These are phyloP conservation scores for Porites divaricata DNA, from an alignment of 92 coral and sea anemone species.

Conservation along the genomic window DNA sequence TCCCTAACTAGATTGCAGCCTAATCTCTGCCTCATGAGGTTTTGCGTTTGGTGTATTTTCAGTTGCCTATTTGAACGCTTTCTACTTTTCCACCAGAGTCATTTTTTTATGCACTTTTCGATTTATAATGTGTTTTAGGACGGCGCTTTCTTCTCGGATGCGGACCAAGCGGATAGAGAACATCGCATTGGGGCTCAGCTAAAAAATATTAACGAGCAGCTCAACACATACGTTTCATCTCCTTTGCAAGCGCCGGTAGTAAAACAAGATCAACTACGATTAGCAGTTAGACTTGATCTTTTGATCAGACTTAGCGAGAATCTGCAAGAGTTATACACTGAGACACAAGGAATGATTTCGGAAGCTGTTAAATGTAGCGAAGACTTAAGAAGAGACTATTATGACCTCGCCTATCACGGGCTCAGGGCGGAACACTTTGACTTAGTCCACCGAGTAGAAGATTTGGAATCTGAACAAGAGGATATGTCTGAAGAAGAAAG, in stretches of 20 bases:
- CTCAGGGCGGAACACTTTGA: constrained; percentile 34
- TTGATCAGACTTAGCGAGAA: constrained; percentile 2
- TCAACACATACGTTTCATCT: neutral
- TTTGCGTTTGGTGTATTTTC: no score
- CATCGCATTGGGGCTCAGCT: neutral
- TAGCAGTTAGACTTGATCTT: constrained; percentile 5
- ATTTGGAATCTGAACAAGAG: neutral
- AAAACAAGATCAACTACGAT: neutral
- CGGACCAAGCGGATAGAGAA: neutral
- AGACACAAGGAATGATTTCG: neutral
- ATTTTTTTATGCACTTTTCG: no score
- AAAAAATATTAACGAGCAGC: neutral
- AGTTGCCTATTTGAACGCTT: no score
- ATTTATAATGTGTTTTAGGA: no score
- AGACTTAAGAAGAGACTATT: neutral
- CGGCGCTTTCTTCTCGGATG: no score
- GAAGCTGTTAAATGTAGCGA: constrained; percentile 6
- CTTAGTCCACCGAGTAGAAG: constrained; percentile 2
- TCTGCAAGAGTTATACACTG: neutral
- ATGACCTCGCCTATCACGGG: constrained; percentile 13
- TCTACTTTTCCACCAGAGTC: no score
- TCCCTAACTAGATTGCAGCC: no score
- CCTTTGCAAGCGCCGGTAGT: neutral
- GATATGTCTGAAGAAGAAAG: constrained; percentile 8
- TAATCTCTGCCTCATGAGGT: no score